phyloP scores from a whole-genome alignment of 2,888 invertebrate species.

The Xestobium rufovillosum region DNA sequence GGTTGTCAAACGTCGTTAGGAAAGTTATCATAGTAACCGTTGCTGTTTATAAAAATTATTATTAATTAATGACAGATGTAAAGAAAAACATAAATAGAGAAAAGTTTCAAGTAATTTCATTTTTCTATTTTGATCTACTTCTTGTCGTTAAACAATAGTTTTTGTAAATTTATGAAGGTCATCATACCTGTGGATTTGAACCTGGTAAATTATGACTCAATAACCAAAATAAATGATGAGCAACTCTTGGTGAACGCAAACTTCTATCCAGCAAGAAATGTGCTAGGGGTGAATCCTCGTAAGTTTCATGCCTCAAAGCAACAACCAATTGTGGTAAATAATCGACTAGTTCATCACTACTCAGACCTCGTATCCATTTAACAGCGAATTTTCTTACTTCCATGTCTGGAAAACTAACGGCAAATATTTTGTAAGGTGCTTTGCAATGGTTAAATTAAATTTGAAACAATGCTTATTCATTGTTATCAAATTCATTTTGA shows the following conservation, averaged over 20 bases:
- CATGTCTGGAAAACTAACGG: constrained; percentile 88
- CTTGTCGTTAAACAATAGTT: too few relatives aligned
- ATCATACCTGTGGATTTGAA: constrained; percentile 72
- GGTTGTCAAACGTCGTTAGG: too few relatives aligned
- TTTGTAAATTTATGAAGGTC: constrained; percentile 23
- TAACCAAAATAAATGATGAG: constrained; percentile 93
- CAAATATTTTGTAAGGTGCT: too few relatives aligned
- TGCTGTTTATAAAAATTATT: too few relatives aligned
- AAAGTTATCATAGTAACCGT: too few relatives aligned
- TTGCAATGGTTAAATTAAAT: constrained; percentile 5
- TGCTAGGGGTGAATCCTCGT: constrained; percentile 82
- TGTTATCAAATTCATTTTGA: background rate
- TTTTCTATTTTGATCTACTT: too few relatives aligned
- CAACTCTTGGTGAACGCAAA: constrained; percentile 79
- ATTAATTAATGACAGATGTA: too few relatives aligned
- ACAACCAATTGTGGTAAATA: constrained; percentile 91
- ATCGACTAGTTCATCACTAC: constrained; percentile 82
- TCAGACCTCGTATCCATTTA: constrained; percentile 67
- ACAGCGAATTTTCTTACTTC: constrained; percentile 82
- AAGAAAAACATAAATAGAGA: constrained; percentile 5
- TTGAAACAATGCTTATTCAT: background rate
- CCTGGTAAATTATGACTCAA: constrained; percentile 77
- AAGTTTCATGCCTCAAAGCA: constrained; percentile 83
- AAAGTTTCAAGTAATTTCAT: constrained; percentile 4
- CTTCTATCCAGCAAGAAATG: constrained; percentile 75